Conservation (phyloP, 2,797 vertebrate species). For the Taenioides sp. region DNA sequence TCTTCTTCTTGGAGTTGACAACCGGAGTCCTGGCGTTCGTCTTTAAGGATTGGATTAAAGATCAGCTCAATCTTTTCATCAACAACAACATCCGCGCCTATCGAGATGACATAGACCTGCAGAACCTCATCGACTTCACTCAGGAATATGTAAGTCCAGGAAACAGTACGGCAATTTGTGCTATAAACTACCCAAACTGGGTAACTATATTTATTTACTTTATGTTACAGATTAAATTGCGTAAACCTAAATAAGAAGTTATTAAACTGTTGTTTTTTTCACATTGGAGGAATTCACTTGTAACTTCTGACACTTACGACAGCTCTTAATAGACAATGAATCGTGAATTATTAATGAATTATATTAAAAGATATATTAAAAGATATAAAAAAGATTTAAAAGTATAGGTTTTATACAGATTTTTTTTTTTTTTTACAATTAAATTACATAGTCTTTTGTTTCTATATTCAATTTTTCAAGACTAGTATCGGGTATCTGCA, state of each 20-base stretch:
- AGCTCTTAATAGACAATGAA: too few species aligned
- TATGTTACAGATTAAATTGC: too few species aligned
- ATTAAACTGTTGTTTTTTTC: too few species aligned
- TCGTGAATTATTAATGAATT: too few species aligned
- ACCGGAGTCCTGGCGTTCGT: constrained; percentile 97
- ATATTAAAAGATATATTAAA: too few species aligned
- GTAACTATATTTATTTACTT: too few species aligned
- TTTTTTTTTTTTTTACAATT: background rate
- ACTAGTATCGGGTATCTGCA: too few species aligned
- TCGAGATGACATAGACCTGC: constrained; percentile 97
- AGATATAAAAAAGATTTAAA: too few species aligned
- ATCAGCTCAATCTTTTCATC: constrained; percentile 98
- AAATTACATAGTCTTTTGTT: background rate
- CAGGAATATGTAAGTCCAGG: constrained; percentile 93
- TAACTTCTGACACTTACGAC: too few species aligned
- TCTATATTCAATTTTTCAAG: too few species aligned
- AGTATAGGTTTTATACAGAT: background rate
- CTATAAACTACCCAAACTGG: background rate
- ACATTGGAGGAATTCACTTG: too few species aligned
- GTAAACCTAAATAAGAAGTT: too few species aligned
- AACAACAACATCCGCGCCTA: constrained; percentile 99
- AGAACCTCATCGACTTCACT: constrained; percentile 99
- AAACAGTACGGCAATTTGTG: background rate
- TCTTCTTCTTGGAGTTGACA: constrained; percentile 98
- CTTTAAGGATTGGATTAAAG: constrained; percentile 99